These are phyloP conservation scores for Neoniphon sammara DNA, from an alignment of 2,797 vertebrate species.

Conservation along the genomic window DNA sequence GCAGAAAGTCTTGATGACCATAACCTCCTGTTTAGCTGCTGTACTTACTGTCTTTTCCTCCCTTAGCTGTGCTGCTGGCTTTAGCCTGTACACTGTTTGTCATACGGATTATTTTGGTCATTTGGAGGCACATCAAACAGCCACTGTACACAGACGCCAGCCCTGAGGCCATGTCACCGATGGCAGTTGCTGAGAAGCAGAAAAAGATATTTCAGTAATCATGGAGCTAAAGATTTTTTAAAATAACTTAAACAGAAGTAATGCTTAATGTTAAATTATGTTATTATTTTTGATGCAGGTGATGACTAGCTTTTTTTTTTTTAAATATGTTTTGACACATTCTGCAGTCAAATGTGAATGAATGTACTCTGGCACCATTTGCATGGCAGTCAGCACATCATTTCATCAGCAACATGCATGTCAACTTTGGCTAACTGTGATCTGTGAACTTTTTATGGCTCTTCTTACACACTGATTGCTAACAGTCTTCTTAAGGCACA, in stretches of 20 bases:
- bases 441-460: conserved; percentile 40
- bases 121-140: conserved; percentile 77
- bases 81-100: conserved; percentile 66
- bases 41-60: conserved; percentile 3
- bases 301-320: not conserved
- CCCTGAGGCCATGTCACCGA: conserved; percentile 57
- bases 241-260: not conserved
- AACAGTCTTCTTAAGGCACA: not conserved
- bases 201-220: conserved; percentile 71
- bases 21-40: not conserved
- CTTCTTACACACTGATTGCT: not conserved
- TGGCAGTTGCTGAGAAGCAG: conserved; percentile 65
- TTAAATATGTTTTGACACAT: not conserved
- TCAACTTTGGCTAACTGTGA: conserved; percentile 34
- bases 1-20: not conserved
- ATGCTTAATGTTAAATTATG: not conserved
- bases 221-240: not conserved
- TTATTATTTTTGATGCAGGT: not conserved
- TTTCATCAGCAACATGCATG: not conserved
- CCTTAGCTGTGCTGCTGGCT: conserved; percentile 72
- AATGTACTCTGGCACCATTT: not conserved
- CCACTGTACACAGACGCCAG: conserved; percentile 68
- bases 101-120: conserved; percentile 69
- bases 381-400: not conserved
- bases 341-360: not conserved